These are phyloP conservation scores for Drosophila cognata DNA, from an alignment of 2,888 invertebrate genomes.

Conservation along the genomic window DNA sequence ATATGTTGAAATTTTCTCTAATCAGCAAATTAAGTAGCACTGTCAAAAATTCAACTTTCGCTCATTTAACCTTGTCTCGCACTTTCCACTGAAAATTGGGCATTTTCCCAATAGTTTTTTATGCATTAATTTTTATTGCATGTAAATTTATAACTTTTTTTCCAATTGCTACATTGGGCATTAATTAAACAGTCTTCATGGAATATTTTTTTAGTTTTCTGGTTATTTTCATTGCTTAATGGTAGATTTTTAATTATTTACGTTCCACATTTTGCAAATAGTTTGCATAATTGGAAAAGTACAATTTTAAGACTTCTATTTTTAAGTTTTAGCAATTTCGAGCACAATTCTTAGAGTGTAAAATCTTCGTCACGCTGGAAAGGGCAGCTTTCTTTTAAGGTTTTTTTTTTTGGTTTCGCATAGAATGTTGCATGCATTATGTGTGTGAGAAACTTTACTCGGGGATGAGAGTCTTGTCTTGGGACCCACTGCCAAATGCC, in stretches of 20 bases:
- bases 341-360: constrained; percentile 27
- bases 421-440: constrained; percentile 72
- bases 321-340: neutral
- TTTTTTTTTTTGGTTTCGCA: constrained; percentile 38
- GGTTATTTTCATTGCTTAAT: neutral
- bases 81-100: neutral
- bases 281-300: neutral
- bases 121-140: neutral
- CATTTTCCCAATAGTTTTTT: neutral
- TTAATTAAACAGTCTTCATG: too few species aligned
- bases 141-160: neutral
- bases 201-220: too few species aligned
- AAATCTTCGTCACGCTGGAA: neutral
- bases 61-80: neutral
- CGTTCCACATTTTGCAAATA: neutral
- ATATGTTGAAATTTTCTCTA: neutral
- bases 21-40: neutral
- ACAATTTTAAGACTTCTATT: neutral
- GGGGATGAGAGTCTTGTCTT: constrained; percentile 51
- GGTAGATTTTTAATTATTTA: neutral
- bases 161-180: neutral
- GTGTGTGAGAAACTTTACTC: constrained; percentile 35
- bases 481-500: constrained; percentile 63
- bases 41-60: neutral
- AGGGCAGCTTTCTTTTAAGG: constrained; percentile 18